Conservation (phyloP, 2,797 vertebrate species). For the Toxotes lorentzi region DNA sequence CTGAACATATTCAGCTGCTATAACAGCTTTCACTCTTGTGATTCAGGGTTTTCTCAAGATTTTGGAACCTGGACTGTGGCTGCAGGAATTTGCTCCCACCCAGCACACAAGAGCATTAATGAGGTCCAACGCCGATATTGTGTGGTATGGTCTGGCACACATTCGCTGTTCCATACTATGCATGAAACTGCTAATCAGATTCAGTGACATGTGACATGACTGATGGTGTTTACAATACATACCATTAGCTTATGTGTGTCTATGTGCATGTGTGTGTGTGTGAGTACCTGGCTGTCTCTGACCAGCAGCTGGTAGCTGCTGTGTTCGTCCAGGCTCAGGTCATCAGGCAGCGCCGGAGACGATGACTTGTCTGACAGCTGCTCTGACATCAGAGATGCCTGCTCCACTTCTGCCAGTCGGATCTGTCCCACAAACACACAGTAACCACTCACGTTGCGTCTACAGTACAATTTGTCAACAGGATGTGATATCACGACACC, state of each 20-base stretch:
- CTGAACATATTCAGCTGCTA: no score
- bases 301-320: conserved; percentile 86
- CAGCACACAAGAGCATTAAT: no score
- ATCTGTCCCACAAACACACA: conserved; percentile 83
- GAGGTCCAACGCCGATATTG: no score
- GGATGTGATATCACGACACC: neutral
- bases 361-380: conserved; percentile 94
- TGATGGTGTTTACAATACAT: no score
- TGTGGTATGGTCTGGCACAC: no score
- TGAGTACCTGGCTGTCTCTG: conserved; percentile 86
- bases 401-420: conserved; percentile 95
- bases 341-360: conserved; percentile 92
- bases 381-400: conserved; percentile 93
- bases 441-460: neutral
- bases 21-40: no score
- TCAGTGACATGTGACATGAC: no score
- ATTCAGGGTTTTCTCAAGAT: no score
- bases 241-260: neutral
- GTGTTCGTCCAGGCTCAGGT: conserved; percentile 92
- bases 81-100: no score
- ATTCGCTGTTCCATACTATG: no score
- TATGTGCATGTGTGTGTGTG: neutral
- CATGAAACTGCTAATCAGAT: no score
- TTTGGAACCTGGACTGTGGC: no score
- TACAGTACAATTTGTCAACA: neutral